Evolutionary conservation across 2,797 vertebrate species (phyloP).

Genomic region (Dallia pectoralis): DNA sequence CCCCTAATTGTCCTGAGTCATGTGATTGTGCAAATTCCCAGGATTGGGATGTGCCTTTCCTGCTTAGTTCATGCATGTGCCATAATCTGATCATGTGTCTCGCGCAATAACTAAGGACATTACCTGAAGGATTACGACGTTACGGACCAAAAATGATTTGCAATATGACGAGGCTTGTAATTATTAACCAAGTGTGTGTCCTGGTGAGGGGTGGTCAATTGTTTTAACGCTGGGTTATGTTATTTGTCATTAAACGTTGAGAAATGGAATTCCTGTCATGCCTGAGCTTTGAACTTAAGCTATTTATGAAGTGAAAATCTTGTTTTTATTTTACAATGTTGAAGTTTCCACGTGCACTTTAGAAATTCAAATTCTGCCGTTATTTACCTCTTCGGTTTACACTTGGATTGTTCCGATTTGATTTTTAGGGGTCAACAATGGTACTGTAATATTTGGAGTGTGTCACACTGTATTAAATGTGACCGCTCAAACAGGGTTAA

Average conservation of each 20-base stretch:
- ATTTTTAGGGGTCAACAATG: background rate
- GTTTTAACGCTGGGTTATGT: background rate
- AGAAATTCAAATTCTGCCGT: background rate
- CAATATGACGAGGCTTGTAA: background rate
- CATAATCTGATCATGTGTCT: constrained; percentile 4
- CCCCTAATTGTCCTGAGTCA: background rate
- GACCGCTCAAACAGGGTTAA: background rate
- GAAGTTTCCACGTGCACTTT: constrained; percentile 53
- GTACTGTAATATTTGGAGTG: constrained; percentile 31
- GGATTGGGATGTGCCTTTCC: constrained; percentile 34
- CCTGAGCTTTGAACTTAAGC: background rate
- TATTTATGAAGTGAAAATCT: background rate
- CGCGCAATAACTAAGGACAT: background rate
- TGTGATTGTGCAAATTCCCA: background rate
- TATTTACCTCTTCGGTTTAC: background rate
- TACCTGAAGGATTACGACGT: constrained; percentile 1
- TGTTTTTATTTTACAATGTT: background rate
- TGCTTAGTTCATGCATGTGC: constrained; percentile 13
- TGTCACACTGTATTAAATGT: background rate
- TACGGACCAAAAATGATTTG: constrained; percentile 24
- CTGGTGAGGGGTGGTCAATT: background rate
- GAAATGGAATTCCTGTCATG: background rate
- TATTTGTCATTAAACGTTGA: background rate
- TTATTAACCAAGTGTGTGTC: background rate
- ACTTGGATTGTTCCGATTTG: background rate